These are phyloP conservation scores for Galaxea fascicularis DNA, from an alignment of 92 coral and sea anemone genomes.

Conservation along the genomic window DNA sequence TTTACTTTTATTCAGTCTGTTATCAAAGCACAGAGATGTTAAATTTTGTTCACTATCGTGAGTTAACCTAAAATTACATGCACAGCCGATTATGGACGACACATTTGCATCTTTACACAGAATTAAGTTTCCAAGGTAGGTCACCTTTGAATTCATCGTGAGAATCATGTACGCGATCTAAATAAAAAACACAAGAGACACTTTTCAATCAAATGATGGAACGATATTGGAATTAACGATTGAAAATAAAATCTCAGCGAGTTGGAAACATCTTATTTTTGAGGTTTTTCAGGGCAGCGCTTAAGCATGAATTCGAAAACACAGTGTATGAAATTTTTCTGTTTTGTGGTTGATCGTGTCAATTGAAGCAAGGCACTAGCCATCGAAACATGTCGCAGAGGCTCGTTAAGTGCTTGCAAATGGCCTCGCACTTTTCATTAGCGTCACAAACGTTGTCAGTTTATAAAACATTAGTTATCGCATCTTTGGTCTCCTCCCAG, in stretches of 20 bases:
- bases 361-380: neutral
- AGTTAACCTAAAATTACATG: neutral
- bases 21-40: slow-evolving; percentile 12
- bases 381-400: slow-evolving; percentile 7
- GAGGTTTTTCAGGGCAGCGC: neutral
- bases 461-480: slow-evolving; percentile 85
- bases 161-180: neutral
- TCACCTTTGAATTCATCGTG: neutral
- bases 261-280: slow-evolving; percentile 10
- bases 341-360: neutral
- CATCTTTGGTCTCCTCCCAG: slow-evolving; percentile 77
- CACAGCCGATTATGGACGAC: neutral
- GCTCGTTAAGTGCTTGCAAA: slow-evolving; percentile 53
- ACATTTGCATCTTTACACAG: neutral
- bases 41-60: neutral
- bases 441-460: slow-evolving; percentile 78
- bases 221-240: slow-evolving; percentile 10
- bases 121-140: neutral
- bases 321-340: neutral
- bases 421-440: slow-evolving; percentile 50
- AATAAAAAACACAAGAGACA: neutral
- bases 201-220: neutral
- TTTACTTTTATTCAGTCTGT: slow-evolving; percentile 6
- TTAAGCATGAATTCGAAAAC: neutral
- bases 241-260: neutral